Conservation (phyloP, 2,797 vertebrate species). For the Agapornis canus region DNA sequence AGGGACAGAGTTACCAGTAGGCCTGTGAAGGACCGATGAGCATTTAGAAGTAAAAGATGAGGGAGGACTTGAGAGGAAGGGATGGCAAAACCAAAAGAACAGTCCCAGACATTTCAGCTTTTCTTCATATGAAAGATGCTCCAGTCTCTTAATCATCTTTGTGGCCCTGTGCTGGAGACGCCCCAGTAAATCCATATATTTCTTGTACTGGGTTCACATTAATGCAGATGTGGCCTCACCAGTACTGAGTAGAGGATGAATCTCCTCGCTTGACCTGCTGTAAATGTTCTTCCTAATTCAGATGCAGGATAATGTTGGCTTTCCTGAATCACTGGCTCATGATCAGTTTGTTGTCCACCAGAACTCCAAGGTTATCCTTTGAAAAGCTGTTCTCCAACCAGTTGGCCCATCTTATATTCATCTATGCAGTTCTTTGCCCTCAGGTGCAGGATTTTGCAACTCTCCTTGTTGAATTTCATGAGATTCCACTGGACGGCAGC, state of each 20-base stretch:
- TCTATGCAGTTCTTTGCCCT: neutral
- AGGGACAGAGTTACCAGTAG: neutral
- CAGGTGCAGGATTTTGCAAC: neutral
- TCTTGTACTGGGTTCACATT: neutral
- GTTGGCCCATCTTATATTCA: neutral
- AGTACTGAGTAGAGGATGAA: neutral
- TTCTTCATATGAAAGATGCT: neutral
- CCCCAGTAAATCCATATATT: neutral
- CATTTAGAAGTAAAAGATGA: neutral
- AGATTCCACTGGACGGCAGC: neutral
- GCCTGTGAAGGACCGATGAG: neutral
- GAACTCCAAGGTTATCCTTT: neutral
- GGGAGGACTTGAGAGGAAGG: neutral
- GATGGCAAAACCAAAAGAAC: neutral
- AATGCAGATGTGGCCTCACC: neutral
- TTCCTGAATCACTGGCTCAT: neutral
- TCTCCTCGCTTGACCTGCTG: neutral
- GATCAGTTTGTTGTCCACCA: neutral
- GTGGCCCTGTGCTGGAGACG: neutral
- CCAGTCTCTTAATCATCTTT: neutral
- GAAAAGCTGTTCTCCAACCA: neutral
- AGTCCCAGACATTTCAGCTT: neutral
- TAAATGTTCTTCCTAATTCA: neutral
- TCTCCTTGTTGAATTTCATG: neutral
- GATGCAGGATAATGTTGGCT: too few species aligned